Evolutionary conservation across 2,113 vertebrate genomes (phyloP).

Genomic region (Anarrhichthys ocellatus): DNA sequence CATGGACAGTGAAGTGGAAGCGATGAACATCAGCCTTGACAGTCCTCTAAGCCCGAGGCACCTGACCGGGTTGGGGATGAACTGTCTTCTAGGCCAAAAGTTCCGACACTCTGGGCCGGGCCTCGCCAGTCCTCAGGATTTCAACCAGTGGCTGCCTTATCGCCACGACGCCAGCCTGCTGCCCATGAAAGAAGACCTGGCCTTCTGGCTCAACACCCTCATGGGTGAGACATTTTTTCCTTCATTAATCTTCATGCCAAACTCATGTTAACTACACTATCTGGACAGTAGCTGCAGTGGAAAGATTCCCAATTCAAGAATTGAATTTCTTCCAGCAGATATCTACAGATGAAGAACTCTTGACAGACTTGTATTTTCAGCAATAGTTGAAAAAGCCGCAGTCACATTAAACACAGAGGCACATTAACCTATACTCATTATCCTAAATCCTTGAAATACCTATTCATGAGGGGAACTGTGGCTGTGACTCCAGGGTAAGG

Average conservation of each 20-base stretch:
- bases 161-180: conserved; percentile 95
- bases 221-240: conserved; percentile 84
- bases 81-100: conserved; percentile 81
- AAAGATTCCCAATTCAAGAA: neutral
- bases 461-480: conserved; percentile 1
- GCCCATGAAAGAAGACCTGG: conserved; percentile 98
- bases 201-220: conserved; percentile 92
- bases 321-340: neutral
- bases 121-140: conserved; percentile 93
- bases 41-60: conserved; percentile 72
- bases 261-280: neutral
- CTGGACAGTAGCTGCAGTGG: neutral
- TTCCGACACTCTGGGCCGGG: conserved; percentile 87
- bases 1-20: conserved; percentile 72
- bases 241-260: neutral
- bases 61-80: conserved; percentile 68
- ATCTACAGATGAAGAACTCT: neutral
- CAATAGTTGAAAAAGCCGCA: neutral
- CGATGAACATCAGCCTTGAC: conserved; percentile 81
- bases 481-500: conserved; percentile 18
- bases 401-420: conserved; percentile 1
- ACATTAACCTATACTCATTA: conserved; percentile 51
- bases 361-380: conserved; percentile 25
- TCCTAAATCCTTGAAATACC: conserved; percentile 54
- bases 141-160: conserved; percentile 93